These are phyloP conservation scores for Mechanitis messenoides DNA, from an alignment of 2,888 invertebrate genomes.

Conservation along the genomic window DNA sequence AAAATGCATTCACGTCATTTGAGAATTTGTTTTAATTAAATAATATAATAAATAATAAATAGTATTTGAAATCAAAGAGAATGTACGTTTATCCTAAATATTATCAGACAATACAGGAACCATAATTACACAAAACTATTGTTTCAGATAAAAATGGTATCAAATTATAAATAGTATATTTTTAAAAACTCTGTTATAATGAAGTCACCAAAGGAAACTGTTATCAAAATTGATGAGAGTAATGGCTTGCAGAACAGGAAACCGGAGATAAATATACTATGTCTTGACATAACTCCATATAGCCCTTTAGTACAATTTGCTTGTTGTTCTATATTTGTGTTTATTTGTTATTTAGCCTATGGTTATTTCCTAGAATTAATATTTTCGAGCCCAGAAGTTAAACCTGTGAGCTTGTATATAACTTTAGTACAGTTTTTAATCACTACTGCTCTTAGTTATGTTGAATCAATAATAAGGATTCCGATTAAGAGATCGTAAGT, in stretches of 20 bases:
- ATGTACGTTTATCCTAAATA: too few species aligned
- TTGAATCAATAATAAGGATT: conserved; percentile 81
- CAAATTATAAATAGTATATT: background rate
- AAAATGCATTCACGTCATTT: too few species aligned
- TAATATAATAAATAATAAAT: too few species aligned
- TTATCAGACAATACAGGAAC: too few species aligned
- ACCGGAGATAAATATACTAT: conserved; percentile 80
- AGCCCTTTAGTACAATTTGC: conserved; percentile 83
- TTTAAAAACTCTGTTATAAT: conserved; percentile 27
- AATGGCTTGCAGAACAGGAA: conserved; percentile 36
- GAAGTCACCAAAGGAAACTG: conserved; percentile 51
- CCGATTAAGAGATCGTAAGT: conserved; percentile 78
- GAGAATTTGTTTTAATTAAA: too few species aligned
- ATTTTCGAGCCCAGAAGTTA: conserved; percentile 92
- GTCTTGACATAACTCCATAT: conserved; percentile 82
- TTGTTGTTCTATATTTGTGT: conserved; percentile 86
- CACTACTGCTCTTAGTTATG: conserved; percentile 87
- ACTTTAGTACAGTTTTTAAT: conserved; percentile 94
- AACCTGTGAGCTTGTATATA: conserved; percentile 93
- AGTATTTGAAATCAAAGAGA: too few species aligned
- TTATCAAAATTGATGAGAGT: conserved; percentile 53
- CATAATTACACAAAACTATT: background rate
- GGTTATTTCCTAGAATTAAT: conserved; percentile 95
- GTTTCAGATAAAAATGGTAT: background rate
- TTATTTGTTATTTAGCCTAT: conserved; percentile 91